Evolutionary conservation across 2,797 vertebrate genomes (phyloP), one percentile per base, ranked within the genome.

Genomic region (Meda fulgida): DNA sequence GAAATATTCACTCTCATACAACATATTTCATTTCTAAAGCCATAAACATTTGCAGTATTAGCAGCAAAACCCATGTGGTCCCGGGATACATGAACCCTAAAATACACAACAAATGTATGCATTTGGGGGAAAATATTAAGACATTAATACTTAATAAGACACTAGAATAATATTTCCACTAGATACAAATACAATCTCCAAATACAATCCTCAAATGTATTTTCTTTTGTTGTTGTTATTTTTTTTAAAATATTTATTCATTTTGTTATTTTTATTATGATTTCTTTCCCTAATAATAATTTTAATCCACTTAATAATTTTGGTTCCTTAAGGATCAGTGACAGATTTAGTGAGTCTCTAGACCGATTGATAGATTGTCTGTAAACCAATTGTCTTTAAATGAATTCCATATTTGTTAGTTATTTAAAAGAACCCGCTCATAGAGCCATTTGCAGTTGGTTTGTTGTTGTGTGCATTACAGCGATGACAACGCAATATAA

Each of bases 21-120:
- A 92, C 38, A 51, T 80, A 87, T 67, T 65, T 76, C 4, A 23
- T 73, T 78, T n/a, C 48, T 21, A 80, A 92, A 69, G 53, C 75
- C 38, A 90, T 80, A 90, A 93, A 93, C 89, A 91, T 89, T 95
- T 93, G 93, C 91, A 92, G 91, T 89, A 92, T 95, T 92, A 96
- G 96, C 93, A 96, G 95, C 95, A 95, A 95, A 91, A 92, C 93
- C 92, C 83, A 93, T 93, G 93, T 95, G 94, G 94, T 93, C 91
- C 93, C 91, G 92, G 92, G 91, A 93, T 89, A 92, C 67, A 31
- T 14, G 19, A 77, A 84, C 19, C 11, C 23, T 69, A 29, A 63
- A 63, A 16, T 51, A 55, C 36, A 78, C 67, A 92, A 95, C 93
- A 93, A 76, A 82, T 93, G 89, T 90, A 92, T 71, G 81, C 89